A percentile compares a stretch with the other conserved stretches of the same genome.
These are phyloP conservation scores for Origma solitaria DNA, from an alignment of 2,113 vertebrate genomes.

Conservation along the genomic window DNA sequence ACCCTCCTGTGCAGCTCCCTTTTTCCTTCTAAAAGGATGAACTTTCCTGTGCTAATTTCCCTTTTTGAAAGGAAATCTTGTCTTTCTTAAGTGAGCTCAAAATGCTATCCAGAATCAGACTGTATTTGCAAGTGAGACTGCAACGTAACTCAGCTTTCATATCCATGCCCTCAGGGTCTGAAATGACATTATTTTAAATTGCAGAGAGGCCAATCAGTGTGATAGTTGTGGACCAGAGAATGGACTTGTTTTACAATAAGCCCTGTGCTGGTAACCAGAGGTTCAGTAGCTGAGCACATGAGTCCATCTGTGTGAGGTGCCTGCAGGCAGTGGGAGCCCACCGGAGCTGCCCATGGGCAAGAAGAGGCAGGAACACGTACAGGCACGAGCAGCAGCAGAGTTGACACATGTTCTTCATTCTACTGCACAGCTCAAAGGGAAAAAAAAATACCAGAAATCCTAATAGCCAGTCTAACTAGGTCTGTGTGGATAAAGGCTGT, in stretches of 20 bases:
- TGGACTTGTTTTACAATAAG: neutral
- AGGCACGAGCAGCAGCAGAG: fast-evolving
- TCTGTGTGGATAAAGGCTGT: neutral
- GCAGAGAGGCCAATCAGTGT: neutral
- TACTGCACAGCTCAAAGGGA: neutral
- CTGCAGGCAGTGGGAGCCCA: neutral
- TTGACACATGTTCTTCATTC: neutral
- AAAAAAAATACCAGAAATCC: neutral
- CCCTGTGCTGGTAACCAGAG: neutral
- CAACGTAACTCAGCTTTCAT: neutral
- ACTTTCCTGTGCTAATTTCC: neutral
- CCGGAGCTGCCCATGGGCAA: fast-evolving
- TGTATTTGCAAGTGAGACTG: neutral
- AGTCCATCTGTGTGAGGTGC: neutral
- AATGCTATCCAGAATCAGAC: neutral
- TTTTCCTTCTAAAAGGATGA: neutral
- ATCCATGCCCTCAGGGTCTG: neutral
- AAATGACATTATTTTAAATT: neutral
- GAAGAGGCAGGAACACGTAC: neutral
- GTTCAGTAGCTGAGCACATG: neutral
- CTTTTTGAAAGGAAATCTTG: neutral
- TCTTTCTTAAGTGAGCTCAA: neutral
- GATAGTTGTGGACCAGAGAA: neutral
- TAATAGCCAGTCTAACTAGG: neutral
- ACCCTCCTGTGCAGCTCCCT: neutral